Base-by-base conservation (phyloP, 2,113 vertebrate genomes). In the Macaca nemestrina region DNA sequence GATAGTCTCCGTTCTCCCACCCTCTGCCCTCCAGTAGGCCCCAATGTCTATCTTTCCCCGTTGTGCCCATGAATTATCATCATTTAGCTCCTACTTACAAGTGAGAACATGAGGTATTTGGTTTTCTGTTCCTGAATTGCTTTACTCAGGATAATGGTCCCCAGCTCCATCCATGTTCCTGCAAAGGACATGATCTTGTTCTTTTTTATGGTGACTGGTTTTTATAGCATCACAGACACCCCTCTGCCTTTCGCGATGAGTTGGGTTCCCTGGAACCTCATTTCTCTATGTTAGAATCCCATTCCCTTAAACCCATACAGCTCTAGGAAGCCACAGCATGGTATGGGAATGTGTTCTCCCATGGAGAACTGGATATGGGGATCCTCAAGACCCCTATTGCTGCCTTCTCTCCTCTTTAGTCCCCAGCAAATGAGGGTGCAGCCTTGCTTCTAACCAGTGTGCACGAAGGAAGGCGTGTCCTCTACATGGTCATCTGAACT, bases 311-410 rank as follows among this genome's bases (percentile, higher is more conserved):
- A 40, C 4, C 35, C 25, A 2, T 0, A 3, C 20, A 23, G 45
- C 48, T 38, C 6, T 0, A 1, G 14, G 84, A 43, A 52, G 40
- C 14, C 32, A 17, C 27, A 7, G 14, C 18, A 1, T 3, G 18
- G 8, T 9, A 1, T 9, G 38, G 5, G 45, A 16, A 8, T 3
- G 2, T 18, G 22, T 17, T 23, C 79, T 23, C 40, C 38, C 12
- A 16, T 1, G 5, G 2, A 2, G 17, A 9, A 48, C 10, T 0
- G 9, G 6, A 3, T 1, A 8, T 32, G 2, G 27, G 22, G 12
- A 2, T 30, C 57, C 73, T 35, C 3, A 13, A 22, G 22, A 20
- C 4, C 2, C 23, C 0, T 0, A 5, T 1, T 0, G 10, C 48
- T 16, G 22, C 17, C 3, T 30, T 25, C 13, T 43, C 25, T 5